Percentiles rank a stretch among this genome's conserved stretches.
These are phyloP conservation scores for Fistularia tabacaria DNA, from an alignment of 2,797 vertebrate genomes.

Conservation along the genomic window DNA sequence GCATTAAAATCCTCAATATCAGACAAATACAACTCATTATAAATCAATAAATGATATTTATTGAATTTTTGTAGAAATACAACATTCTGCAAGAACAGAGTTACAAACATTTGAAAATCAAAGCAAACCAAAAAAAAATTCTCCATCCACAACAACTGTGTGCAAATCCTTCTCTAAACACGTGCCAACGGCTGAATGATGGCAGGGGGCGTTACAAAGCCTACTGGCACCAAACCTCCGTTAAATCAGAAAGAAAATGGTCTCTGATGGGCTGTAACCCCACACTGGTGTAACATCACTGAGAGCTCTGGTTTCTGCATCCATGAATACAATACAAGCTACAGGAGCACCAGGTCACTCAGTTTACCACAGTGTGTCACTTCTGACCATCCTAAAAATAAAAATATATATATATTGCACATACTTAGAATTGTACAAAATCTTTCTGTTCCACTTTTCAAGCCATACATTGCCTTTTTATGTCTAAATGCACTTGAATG, in stretches of 20 bases:
- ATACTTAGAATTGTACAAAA: slow-evolving; percentile 24
- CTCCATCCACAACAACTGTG: slow-evolving; percentile 16
- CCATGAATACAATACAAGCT: slow-evolving; percentile 52
- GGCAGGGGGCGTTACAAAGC: too few species aligned
- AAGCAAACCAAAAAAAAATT: slow-evolving; percentile 28
- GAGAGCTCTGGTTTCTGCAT: slow-evolving; percentile 59
- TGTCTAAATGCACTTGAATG: slow-evolving; percentile 3
- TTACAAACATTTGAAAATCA: slow-evolving; percentile 50
- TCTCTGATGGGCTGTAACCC: slow-evolving; percentile 33
- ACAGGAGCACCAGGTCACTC: slow-evolving; percentile 17
- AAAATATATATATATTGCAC: slow-evolving; percentile 27
- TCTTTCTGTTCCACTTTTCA: slow-evolving; percentile 14
- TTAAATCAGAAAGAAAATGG: neutral
- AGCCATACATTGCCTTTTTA: slow-evolving; percentile 9
- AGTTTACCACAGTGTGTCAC: slow-evolving; percentile 20
- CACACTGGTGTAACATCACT: slow-evolving; percentile 47
- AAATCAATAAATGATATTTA: slow-evolving; percentile 57
- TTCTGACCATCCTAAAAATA: slow-evolving; percentile 14
- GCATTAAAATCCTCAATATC: neutral
- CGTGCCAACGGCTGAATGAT: slow-evolving; percentile 17
- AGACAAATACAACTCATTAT: neutral
- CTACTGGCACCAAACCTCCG: neutral
- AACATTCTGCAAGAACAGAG: slow-evolving; percentile 54
- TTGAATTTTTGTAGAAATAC: slow-evolving; percentile 53
- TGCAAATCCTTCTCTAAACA: slow-evolving; percentile 42